Evolutionary conservation across 2,888 invertebrate genomes (phyloP).

Genomic region (Parasteatoda lunata): DNA sequence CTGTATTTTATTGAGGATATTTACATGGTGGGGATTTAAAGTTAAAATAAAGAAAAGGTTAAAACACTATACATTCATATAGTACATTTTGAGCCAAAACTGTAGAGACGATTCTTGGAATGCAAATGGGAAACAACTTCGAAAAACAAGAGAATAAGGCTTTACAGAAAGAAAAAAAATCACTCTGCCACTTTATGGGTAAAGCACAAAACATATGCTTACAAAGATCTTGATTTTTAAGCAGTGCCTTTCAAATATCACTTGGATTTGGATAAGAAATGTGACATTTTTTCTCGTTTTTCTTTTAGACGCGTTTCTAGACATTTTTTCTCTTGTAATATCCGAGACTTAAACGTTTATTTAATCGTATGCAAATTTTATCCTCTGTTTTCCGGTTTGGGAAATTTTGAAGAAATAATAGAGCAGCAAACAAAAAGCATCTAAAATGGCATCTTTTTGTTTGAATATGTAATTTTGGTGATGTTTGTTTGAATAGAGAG

Average conservation of each 20-base stretch:
- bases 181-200: conserved; percentile 12
- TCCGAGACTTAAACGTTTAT: conserved; percentile 21
- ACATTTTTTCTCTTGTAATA: not conserved
- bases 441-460: too few relatives aligned
- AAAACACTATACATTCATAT: conserved; percentile 6
- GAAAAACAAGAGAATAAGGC: conserved; percentile 13
- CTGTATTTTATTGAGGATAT: conserved; percentile 28
- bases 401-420: too few relatives aligned
- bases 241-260: conserved; percentile 40
- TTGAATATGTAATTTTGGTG: too few relatives aligned
- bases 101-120: conserved; percentile 23
- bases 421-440: too few relatives aligned
- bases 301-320: not conserved
- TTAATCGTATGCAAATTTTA: conserved; percentile 44
- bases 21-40: conserved; percentile 10
- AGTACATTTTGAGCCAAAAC: conserved; percentile 11
- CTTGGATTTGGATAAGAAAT: conserved; percentile 17
- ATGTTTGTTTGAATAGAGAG: too few relatives aligned
- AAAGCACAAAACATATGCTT: conserved; percentile 31
- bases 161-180: conserved; percentile 22
- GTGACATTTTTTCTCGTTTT: not conserved
- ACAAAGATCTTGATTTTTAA: conserved; percentile 47
- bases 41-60: not conserved
- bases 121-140: conserved; percentile 17
- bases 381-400: not conserved